Base-by-base conservation (phyloP, 2,113 vertebrate species). In the Nerophis ophidion region DNA sequence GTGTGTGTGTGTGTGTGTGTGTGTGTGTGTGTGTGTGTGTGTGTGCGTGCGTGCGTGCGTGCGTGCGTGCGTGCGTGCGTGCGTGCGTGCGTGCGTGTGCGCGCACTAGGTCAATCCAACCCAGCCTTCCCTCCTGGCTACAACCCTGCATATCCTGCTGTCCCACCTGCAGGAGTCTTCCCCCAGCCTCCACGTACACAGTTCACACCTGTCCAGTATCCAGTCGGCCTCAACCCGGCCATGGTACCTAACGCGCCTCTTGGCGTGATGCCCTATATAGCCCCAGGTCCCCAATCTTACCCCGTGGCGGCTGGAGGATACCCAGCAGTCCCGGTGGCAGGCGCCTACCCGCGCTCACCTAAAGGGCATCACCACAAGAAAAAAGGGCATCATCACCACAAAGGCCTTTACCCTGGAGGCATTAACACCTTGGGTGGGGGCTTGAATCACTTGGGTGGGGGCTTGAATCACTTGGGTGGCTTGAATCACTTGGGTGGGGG, bases 111-210 rank as follows among this genome's bases (percentile, higher is more conserved):
- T 71, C 75, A 71, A 56, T 42, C 71, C 57, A 84, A 87, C 45
- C 86, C 87, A n/a, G 81, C 68, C 51, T 86, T 57, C 52, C 84
- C 86, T 47, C 86, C 86, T 52, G 74, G 54, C 60, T 73, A 82
- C 76, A 89, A 85, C 61, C 82, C 89, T 60, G 74, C 63, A 14
- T 75, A 69, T 54, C 87, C 87, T 45, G 34, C 80, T n/a, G 65
- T 57, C 6, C 72, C 75, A 44, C 26, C 52, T 44, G 35, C 61
- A 66, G 83, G 79, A 52, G 17, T 59, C 6, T 89, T 77, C 54
- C 89, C 88, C 15, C 83, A 81, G 2, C 70, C 81, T 17, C 58
- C 79, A 52, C 60, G 66, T 5, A 85, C 85, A 57, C 57, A 48
- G 0, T 90, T 40, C 49, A 82, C 87, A 51, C 74, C 78, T 48